phyloP scores from a whole-genome alignment of 2,888 invertebrate species.

The Ferdinandea cuprea region DNA sequence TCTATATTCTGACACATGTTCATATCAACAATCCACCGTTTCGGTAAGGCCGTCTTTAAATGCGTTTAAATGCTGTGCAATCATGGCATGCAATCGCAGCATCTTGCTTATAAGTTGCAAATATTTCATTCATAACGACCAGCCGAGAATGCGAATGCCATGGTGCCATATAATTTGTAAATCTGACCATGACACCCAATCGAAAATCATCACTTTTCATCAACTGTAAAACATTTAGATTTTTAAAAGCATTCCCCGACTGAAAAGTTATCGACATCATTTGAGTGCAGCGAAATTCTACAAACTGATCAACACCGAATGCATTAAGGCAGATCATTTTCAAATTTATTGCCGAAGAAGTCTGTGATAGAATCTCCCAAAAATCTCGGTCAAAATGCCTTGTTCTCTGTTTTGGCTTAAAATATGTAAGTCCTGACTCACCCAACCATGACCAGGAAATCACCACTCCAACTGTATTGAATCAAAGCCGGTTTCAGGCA shows the following conservation, averaged over 20 bases:
- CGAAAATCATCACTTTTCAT: too few relatives aligned
- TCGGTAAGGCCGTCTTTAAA: too few relatives aligned
- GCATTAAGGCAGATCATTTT: slow-evolving; percentile 57
- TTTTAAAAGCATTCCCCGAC: slow-evolving; percentile 4
- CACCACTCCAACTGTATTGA: slow-evolving; percentile 1
- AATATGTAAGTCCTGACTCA: slow-evolving; percentile 58
- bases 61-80: too few relatives aligned
- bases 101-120: too few relatives aligned
- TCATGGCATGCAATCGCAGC: too few relatives aligned
- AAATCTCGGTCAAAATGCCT: slow-evolving; percentile 45
- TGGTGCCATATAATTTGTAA: too few relatives aligned
- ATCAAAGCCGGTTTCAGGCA: slow-evolving; percentile 37
- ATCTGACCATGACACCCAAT: too few relatives aligned
- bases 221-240: too few relatives aligned
- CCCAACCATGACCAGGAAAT: slow-evolving; percentile 32
- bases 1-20: too few relatives aligned
- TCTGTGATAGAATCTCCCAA: neutral
- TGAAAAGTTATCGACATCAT: neutral
- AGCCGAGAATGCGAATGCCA: too few relatives aligned
- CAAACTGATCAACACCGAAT: slow-evolving; percentile 34
- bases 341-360: slow-evolving; percentile 33
- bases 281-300: neutral
- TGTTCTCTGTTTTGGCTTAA: neutral
- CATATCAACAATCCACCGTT: too few relatives aligned
- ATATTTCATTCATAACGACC: too few relatives aligned